Base-by-base conservation (phyloP, 1,140 invertebrate species). In the Branchinecta lynchi region DNA sequence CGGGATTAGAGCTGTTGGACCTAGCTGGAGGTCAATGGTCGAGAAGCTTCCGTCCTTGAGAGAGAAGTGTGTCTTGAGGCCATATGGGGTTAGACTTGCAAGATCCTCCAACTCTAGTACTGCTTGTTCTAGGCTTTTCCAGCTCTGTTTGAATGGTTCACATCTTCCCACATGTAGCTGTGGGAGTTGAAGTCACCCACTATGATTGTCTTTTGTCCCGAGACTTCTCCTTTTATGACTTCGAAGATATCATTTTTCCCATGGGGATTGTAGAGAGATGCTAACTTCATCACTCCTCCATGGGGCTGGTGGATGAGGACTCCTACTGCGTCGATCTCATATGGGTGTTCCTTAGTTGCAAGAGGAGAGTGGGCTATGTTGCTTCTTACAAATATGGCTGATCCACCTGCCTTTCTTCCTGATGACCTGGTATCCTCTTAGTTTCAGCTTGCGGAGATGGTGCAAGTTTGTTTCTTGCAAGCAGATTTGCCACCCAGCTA, bases 211-310 rank as follows among this genome's bases (percentile, higher is more conserved):
- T 51, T 51, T 9, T 51, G 46, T 9, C n/a, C 46, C 46, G 9
- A 51, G n/a, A n/a, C n/a, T 51, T 9, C 46, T 51, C n/a, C 46
- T 51, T 51, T 51, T 9, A 51, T 51, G 9, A 51, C 46, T 51
- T 51, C 46, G n/a, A 51, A 51, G 9, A 51, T 51, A n/a, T 51
- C n/a, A n/a, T 51, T 51, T 51, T n/a, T 51, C n/a, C 46, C 46
- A 51, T 51, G 9, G 9, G 46, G 46, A 51, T 51, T 51, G n/a
- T 51, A 51, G n/a, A 51, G 46, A 9, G 46, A 51, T 9, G n/a
- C 46, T 51, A 51, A 9, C n/a, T 51, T 51, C 9, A 51, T 9
- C 9, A 51, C 9, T 51, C n/a, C n/a, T 51, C 46, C 46, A 9
- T 51, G 9, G n/a, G 9, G 46, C 9, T 51, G 46, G 9, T 9